These are phyloP conservation scores for Octodon degus DNA, from an alignment of 2,113 vertebrate genomes.

Conservation along the genomic window DNA sequence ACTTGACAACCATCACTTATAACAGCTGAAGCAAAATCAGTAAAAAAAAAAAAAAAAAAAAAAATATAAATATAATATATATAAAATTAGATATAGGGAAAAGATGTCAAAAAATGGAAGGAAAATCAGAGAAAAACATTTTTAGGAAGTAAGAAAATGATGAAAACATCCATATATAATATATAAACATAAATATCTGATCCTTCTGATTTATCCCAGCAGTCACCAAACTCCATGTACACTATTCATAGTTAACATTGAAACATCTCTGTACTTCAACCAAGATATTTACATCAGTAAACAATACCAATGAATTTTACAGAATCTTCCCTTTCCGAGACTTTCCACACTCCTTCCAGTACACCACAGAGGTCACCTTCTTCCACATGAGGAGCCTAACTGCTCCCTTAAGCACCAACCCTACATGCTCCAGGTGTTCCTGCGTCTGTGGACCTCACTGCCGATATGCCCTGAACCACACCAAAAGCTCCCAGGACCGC, in stretches of 20 bases:
- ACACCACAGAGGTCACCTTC: background rate
- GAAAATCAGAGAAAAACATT: background rate
- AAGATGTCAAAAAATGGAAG: slow-evolving; percentile 35
- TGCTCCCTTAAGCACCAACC: background rate
- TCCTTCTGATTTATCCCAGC: background rate
- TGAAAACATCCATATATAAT: slow-evolving; percentile 18
- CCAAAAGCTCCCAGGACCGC: background rate
- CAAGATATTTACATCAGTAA: background rate
- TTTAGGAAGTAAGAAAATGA: slow-evolving; percentile 32
- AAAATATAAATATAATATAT: background rate
- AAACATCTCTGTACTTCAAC: background rate
- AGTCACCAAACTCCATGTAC: background rate
- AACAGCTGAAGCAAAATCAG: background rate
- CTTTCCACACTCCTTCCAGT: background rate
- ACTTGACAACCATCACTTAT: background rate
- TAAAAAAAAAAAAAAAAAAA: background rate
- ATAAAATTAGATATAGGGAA: background rate
- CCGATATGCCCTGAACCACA: background rate
- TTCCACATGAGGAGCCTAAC: background rate
- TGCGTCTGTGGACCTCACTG: background rate
- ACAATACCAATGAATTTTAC: background rate
- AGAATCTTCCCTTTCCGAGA: background rate
- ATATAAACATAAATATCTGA: background rate
- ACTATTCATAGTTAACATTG: background rate
- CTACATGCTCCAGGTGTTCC: background rate